Conservation (phyloP, 2,888 invertebrate species). For the Ecliptopera silaceata region DNA sequence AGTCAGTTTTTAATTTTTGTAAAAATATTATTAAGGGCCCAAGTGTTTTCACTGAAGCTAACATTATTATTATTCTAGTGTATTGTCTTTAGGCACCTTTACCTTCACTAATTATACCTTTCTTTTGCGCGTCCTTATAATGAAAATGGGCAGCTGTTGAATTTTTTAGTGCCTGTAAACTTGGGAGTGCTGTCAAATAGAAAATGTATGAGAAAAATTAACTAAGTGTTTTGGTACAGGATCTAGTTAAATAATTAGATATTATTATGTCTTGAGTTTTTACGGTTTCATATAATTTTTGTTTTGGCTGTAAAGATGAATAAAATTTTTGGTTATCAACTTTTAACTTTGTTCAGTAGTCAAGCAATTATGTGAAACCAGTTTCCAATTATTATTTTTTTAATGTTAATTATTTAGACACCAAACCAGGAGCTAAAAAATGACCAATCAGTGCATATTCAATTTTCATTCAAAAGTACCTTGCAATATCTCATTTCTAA, state of each 20-base stretch:
- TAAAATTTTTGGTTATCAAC: too few species aligned
- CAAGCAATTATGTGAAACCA: too few species aligned
- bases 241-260: neutral
- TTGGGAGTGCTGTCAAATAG: constrained; percentile 4
- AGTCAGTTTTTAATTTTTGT: too few species aligned
- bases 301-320: too few species aligned
- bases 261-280: too few species aligned
- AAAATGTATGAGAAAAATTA: neutral
- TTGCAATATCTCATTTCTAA: constrained; percentile 32
- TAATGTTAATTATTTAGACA: too few species aligned
- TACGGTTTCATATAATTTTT: neutral
- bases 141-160: constrained; percentile 18
- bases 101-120: constrained; percentile 5
- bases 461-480: constrained; percentile 38
- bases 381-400: too few species aligned
- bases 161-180: constrained; percentile 18
- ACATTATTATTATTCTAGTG: too few species aligned
- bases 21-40: neutral
- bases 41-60: too few species aligned
- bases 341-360: too few species aligned
- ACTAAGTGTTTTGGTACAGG: neutral
- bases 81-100: neutral
- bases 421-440: constrained; percentile 8
- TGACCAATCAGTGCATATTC: constrained; percentile 40
- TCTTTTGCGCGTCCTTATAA: constrained; percentile 8